Conservation (phyloP, 2,113 vertebrate species). For the Chaenocephalus aceratus region DNA sequence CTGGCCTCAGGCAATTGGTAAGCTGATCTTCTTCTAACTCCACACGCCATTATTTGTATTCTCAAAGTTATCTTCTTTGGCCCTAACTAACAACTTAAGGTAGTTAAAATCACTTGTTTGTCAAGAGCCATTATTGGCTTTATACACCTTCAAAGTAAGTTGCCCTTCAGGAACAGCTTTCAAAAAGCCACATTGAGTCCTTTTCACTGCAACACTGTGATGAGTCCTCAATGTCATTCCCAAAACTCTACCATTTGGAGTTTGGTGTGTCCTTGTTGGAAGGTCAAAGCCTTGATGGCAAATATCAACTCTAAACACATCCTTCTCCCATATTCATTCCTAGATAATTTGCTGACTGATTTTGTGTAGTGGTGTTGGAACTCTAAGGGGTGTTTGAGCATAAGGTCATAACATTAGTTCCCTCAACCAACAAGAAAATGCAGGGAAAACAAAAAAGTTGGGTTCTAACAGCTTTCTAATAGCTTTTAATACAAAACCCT, state of each 20-base stretch:
- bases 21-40: neutral
- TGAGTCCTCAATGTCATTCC: no score
- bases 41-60: neutral
- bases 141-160: no score
- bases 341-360: neutral
- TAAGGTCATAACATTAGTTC: conserved; percentile 25
- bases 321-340: neutral
- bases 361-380: neutral
- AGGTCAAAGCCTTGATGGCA: neutral
- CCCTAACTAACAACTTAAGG: no score
- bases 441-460: neutral
- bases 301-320: conserved; percentile 5
- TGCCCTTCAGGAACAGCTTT: neutral
- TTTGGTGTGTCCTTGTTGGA: neutral
- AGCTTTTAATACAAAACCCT: neutral
- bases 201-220: neutral
- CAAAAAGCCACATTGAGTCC: neutral
- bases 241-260: neutral
- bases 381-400: conserved; percentile 19
- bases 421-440: conserved; percentile 22
- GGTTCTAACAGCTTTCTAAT: neutral
- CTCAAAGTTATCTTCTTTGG: no score
- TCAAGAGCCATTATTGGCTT: no score
- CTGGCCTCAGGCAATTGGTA: neutral
- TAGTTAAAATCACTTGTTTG: no score